A percentile compares a stretch with the other conserved stretches of the same genome.
These are phyloP conservation scores for Pelusios castaneus DNA, from an alignment of 2,113 vertebrate species.

Conservation along the genomic window DNA sequence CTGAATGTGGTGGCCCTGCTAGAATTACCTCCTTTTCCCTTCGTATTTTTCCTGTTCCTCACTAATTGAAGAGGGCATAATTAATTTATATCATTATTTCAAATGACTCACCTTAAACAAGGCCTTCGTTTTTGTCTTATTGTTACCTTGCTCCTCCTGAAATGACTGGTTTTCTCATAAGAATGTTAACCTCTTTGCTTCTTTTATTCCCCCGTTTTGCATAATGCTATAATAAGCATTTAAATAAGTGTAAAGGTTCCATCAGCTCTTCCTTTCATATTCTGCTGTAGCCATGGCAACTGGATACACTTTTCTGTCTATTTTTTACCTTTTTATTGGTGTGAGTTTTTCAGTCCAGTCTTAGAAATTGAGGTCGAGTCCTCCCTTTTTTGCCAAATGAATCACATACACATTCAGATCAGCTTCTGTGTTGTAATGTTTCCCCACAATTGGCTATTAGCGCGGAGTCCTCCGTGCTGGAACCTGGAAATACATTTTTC, in stretches of 20 bases:
- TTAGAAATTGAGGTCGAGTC: conserved; percentile 20
- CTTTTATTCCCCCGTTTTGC: conserved; percentile 24
- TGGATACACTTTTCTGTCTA: conserved; percentile 40
- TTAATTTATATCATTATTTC: conserved; percentile 41
- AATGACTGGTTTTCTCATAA: conserved; percentile 30
- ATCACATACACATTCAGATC: rapidly evolving
- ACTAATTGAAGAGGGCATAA: conserved; percentile 17
- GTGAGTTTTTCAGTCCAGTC: conserved; percentile 45
- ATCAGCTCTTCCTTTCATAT: conserved; percentile 68
- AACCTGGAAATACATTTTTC: background rate
- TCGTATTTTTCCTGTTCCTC: background rate
- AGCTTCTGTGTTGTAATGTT: rapidly evolving
- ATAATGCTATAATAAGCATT: conserved; percentile 72
- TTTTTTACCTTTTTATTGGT: conserved; percentile 39
- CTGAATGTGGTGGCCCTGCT: rapidly evolving
- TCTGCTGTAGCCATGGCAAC: conserved; percentile 72
- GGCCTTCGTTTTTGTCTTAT: conserved; percentile 13
- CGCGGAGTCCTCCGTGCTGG: background rate
- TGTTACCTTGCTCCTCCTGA: conserved; percentile 21
- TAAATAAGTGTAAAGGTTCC: conserved; percentile 72
- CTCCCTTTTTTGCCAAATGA: rapidly evolving
- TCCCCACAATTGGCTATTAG: background rate
- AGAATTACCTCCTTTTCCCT: background rate
- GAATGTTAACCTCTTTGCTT: conserved; percentile 16
- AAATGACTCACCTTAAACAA: conserved; percentile 19